Evolutionary conservation across 2,113 vertebrate species (phyloP), one percentile per base, ranked within the genome.

Genomic region (Syngnathus floridae): DNA sequence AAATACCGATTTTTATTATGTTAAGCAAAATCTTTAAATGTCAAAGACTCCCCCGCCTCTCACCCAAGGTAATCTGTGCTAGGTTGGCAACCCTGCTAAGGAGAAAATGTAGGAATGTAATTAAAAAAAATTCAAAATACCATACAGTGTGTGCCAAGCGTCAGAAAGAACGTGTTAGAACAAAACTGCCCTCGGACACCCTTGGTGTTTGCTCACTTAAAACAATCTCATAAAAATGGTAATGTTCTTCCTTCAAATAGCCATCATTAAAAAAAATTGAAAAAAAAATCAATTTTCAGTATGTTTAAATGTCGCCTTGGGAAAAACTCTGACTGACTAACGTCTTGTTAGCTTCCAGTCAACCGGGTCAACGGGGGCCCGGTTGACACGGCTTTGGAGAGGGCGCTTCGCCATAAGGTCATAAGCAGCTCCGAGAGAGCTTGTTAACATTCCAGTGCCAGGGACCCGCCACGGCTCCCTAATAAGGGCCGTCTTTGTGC

Each of bases 371-470:
- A 71, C 43, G 35, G 35, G 36, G 64, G 49, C 31, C 59, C 62
- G 76, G 26, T 17, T 74, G 81, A 74, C 54, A 56, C 6, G 13
- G 54, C 26, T 56, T 56, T 56, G 80, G 62, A 68, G 70, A 78
- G 65, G 83, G 78, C 72, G 57, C 75, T 70, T 77, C 75, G 83
- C 80, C 78, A 65, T 82, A 84, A 74, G 81, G 85, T 71, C 70
- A 75, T 21, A 21, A 81, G 75, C 81, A 78, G 81, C 75, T 71
- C 67, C 65, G 2, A 63, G 72, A 54, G 83, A 83, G 83, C 83
- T 87, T 86, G 87, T 87, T 87, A 87, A 88, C 83, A 87, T 86
- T 86, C 83, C 78, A 75, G 71, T 74, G 72, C 85, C 86, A 84
- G 79, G 54, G 79, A 77, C 76, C 78, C 82, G 8, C 72, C 68